Evolutionary conservation across 2,888 invertebrate species (phyloP), one percentile per base, ranked within the genome.

Genomic region (Elegia similella): DNA sequence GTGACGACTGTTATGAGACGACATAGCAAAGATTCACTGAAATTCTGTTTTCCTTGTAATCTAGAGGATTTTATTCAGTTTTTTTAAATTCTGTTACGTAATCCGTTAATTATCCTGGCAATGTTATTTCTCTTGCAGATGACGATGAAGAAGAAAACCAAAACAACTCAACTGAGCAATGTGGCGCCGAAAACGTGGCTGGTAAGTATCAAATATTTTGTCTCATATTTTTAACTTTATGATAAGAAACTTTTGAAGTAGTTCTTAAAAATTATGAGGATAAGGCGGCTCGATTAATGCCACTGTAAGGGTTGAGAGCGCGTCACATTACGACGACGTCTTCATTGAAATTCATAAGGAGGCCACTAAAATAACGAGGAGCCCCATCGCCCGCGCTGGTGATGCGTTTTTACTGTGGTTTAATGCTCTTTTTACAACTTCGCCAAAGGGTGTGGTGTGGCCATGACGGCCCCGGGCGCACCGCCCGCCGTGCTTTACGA

Each of bases 331-430:
- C 69, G 74, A 67, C 67, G 73, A 73, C 71, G 74, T 80, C 87
- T 89, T 84, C 89, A 86, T 90, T 90, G 87, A 89, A 89, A 91
- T 91, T 91, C 90, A 90, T 90, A 90, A 88, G 86, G 74, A 80
- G 76, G 73, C 76, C 73, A 86, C 80, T 86, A 86, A 87, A 88
- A 82, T 84, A 82, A 84, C 77, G 82, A 83, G 78, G 71, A 75
- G 79, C 62, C 62, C 63, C 61, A 62, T 68, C 69, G 73, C 69
- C 74, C 76, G 73, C 75, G 78, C 76, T 75, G 76, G 80, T 79
- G 82, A 88, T 89, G 90, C 88, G 90, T 89, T 90, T 92, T 91
- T 89, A 92, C 82, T 88, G 85, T 86, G 86, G 81, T 91, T 92
- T 92, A 89, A 92, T 86, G 88, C 76, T 84, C 84, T 86, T 92